Evolutionary conservation across 2,113 vertebrate genomes (phyloP).

Genomic region (Cisticola juncidis): DNA sequence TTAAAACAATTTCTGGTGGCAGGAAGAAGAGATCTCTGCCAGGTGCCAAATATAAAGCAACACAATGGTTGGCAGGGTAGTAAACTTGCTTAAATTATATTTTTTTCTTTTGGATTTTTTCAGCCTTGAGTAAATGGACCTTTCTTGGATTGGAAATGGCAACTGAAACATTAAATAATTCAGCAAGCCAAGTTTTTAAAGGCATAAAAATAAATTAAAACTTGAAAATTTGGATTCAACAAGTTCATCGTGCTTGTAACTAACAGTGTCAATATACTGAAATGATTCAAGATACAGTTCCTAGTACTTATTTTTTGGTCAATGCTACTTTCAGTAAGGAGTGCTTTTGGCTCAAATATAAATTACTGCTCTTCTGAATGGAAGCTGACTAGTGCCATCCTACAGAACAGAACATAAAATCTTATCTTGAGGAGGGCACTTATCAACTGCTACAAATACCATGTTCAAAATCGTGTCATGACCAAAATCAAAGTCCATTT

Average conservation of each 20-base stretch:
- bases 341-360: not conserved
- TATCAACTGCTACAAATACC: not conserved
- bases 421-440: not conserved
- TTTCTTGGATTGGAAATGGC: not conserved
- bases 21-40: not conserved
- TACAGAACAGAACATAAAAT: not conserved
- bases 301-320: not conserved
- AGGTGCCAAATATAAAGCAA: not conserved
- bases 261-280: not conserved
- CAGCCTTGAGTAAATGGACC: not conserved
- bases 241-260: not conserved
- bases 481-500: not conserved
- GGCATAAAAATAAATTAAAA: not conserved
- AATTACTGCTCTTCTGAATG: not conserved
- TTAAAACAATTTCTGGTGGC: not conserved
- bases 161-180: slow-evolving; percentile 14
- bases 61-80: slow-evolving; percentile 1
- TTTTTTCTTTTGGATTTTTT: slow-evolving; percentile 7
- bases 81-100: not conserved
- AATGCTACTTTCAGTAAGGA: not conserved
- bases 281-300: not conserved
- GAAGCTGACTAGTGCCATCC: not conserved
- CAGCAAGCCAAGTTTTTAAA: not conserved
- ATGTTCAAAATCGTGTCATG: not conserved
- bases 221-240: not conserved